phyloP scores from a whole-genome alignment of 2,113 vertebrate species.

The Benthochromis sp. region DNA sequence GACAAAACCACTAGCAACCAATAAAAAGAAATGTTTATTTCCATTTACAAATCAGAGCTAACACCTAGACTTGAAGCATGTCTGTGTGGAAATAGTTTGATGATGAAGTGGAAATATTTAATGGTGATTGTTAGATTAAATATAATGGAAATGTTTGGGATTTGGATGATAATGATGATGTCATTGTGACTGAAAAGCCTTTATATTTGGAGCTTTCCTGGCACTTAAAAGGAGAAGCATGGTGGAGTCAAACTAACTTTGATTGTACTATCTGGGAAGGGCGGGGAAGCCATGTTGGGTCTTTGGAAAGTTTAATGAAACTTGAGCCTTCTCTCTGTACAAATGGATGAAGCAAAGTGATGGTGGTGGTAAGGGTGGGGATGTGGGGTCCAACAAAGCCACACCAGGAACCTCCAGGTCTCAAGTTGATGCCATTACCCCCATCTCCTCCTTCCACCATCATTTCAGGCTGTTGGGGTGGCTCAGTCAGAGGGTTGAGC shows the following conservation, averaged over 20 bases:
- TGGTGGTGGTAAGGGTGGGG: not conserved
- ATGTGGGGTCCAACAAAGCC: not conserved
- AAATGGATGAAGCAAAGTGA: slow-evolving; percentile 19
- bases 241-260: slow-evolving; percentile 44
- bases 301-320: not conserved
- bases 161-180: slow-evolving; percentile 22
- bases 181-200: slow-evolving; percentile 27
- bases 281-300: slow-evolving; percentile 10
- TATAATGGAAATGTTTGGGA: not conserved
- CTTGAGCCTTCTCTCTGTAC: slow-evolving; percentile 29
- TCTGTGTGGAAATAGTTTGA: not conserved
- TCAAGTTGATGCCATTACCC: not conserved
- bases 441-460: not conserved
- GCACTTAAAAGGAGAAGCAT: slow-evolving; percentile 33
- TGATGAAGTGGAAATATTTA: not conserved
- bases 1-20: not conserved
- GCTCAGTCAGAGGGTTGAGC: not conserved
- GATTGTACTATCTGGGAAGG: slow-evolving; percentile 54
- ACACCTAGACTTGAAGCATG: not conserved
- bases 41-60: not conserved
- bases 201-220: slow-evolving; percentile 17
- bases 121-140: not conserved
- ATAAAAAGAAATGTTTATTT: not conserved
- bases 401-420: not conserved
- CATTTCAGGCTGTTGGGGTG: not conserved